Evolutionary conservation across 2,113 vertebrate genomes (phyloP).

Genomic region (Fregata magnificens): DNA sequence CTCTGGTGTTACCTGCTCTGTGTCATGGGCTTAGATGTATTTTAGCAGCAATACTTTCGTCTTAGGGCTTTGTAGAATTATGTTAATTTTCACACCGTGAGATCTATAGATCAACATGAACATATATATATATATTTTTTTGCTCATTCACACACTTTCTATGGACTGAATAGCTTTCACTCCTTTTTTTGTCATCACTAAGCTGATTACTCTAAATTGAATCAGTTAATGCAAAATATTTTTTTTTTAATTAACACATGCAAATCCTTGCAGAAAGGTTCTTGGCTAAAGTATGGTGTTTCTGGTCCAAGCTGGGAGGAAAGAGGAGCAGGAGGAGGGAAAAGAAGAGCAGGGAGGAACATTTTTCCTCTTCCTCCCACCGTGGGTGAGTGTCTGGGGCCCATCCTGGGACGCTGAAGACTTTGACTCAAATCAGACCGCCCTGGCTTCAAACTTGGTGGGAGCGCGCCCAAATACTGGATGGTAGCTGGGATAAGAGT

Average conservation of each 20-base stretch:
- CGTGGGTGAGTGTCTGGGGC: fast-evolving
- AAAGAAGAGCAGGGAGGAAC: background rate
- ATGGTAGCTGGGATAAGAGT: background rate
- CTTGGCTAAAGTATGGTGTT: background rate
- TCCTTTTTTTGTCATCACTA: background rate
- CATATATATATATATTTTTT: background rate
- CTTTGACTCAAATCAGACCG: background rate
- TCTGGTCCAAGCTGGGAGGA: background rate
- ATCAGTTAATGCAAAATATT: background rate
- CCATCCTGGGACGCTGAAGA: background rate
- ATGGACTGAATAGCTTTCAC: background rate
- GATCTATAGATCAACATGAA: background rate
- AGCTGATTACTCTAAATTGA: background rate
- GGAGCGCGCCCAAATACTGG: background rate
- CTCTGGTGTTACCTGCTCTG: background rate
- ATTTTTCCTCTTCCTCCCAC: background rate
- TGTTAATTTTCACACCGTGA: background rate
- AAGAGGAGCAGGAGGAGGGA: background rate
- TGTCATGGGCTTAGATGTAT: background rate
- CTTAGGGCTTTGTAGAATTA: background rate
- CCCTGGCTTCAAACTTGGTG: background rate
- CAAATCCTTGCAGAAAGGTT: background rate
- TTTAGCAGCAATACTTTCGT: background rate
- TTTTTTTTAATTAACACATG: background rate
- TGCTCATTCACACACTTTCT: background rate